A percentile compares a stretch with the other conserved stretches of the same genome.
These are phyloP conservation scores for Stichopus chloronotus DNA, from an alignment of 35 echinoderm and acorn worm genomes.

Conservation along the genomic window DNA sequence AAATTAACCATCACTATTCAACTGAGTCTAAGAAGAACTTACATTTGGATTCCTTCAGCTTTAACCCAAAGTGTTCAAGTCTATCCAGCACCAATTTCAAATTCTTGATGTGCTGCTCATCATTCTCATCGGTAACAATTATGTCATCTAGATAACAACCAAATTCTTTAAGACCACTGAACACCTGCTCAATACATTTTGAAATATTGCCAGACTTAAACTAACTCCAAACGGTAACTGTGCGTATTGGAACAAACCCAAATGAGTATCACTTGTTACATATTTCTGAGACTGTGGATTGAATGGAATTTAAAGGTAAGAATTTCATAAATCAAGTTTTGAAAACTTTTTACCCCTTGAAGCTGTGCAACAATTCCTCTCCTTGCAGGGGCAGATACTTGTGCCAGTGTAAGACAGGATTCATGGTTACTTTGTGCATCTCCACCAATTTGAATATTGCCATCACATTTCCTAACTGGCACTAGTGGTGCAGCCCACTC, in stretches of 20 bases:
- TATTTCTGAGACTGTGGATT: constrained; percentile 58
- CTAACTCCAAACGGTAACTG: constrained; percentile 51
- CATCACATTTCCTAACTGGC: constrained; percentile 38
- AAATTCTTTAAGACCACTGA: constrained; percentile 21
- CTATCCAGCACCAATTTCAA: constrained; percentile 31
- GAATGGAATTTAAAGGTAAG: constrained; percentile 51
- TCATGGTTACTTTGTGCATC: constrained; percentile 54
- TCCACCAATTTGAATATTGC: constrained; percentile 21
- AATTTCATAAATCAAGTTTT: constrained; percentile 57
- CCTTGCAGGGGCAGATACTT: neutral
- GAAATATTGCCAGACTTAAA: constrained; percentile 52
- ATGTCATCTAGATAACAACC: constrained; percentile 63
- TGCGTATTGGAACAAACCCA: constrained; percentile 14
- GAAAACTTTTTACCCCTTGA: constrained; percentile 8
- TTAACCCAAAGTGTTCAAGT: constrained; percentile 36
- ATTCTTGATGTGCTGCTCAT: constrained; percentile 34
- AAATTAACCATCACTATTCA: constrained; percentile 2
- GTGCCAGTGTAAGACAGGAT: constrained; percentile 18
- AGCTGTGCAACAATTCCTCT: constrained; percentile 28
- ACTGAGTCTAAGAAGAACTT: neutral
- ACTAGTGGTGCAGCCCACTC: constrained; percentile 50
- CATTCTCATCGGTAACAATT: constrained; percentile 45
- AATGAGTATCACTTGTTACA: constrained; percentile 24
- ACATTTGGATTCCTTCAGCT: constrained; percentile 53
- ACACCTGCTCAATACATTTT: constrained; percentile 54